Conservation (phyloP, 2,888 invertebrate species). For the Lobophora halterata region DNA sequence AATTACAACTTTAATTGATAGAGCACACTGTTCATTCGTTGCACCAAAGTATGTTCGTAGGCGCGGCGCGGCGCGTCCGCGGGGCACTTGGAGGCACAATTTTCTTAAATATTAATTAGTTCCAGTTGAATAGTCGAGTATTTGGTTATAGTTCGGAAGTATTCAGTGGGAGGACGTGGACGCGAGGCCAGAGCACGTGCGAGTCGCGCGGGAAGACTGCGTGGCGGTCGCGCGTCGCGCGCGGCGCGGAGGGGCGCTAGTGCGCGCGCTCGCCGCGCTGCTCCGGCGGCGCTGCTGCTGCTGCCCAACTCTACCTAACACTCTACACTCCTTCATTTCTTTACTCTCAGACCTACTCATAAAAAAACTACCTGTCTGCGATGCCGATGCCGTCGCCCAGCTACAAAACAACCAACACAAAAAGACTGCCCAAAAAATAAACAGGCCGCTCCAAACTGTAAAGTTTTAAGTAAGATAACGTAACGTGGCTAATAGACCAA, state of each 20-base stretch:
- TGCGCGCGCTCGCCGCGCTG: conserved; percentile 45
- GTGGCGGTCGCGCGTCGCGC: conserved; percentile 69
- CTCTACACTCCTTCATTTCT: conserved; percentile 22
- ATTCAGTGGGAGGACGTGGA: conserved; percentile 49
- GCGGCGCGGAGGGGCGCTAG: conserved; percentile 61
- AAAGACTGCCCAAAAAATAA: conserved; percentile 7
- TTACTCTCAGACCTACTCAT: conserved; percentile 11
- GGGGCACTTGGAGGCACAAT: conserved; percentile 49
- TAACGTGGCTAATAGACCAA: too few species aligned
- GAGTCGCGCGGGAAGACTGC: conserved; percentile 79
- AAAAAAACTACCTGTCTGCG: conserved; percentile 17
- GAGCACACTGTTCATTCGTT: conserved; percentile 58
- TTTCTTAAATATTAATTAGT: conserved; percentile 40
- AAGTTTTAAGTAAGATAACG: conserved; percentile 1
- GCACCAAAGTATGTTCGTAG: conserved; percentile 42
- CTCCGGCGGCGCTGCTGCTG: conserved; percentile 55
- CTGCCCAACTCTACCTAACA: too few species aligned
- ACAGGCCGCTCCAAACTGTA: conserved; percentile 5
- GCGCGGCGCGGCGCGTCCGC: conserved; percentile 38
- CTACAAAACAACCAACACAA: conserved; percentile 8
- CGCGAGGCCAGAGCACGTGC: conserved; percentile 76
- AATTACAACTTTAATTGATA: conserved; percentile 67
- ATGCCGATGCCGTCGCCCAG: conserved; percentile 1
- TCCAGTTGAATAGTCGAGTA: conserved; percentile 50
- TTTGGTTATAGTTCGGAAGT: conserved; percentile 57